A percentile compares a stretch with the other conserved stretches of the same genome.
These are phyloP conservation scores for Drosophila robusta DNA, from an alignment of 2,888 invertebrate species.

Conservation along the genomic window DNA sequence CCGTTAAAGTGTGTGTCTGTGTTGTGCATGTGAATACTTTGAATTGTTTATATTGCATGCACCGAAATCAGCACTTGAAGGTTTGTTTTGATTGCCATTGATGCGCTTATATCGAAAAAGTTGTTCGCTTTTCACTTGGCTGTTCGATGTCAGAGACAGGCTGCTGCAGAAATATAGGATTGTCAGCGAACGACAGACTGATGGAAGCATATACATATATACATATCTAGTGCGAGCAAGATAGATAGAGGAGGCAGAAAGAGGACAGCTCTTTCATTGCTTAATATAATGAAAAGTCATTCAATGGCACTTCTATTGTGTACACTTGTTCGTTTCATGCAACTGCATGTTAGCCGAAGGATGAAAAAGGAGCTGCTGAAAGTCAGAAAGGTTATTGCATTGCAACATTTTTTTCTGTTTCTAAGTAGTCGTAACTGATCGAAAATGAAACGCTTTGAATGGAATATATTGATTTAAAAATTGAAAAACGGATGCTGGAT, in stretches of 20 bases:
- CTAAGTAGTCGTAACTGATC: conserved; percentile 1
- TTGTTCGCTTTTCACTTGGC: conserved; percentile 42
- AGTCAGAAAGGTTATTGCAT: conserved; percentile 29
- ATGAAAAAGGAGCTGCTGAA: conserved; percentile 3
- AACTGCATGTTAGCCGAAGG: conserved; percentile 5
- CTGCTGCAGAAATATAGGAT: conserved; percentile 5
- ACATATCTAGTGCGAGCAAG: conserved; percentile 2
- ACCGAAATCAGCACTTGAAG: conserved; percentile 77
- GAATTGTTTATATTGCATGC: conserved; percentile 71
- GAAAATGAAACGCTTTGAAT: conserved; percentile 28
- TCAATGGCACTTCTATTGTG: conserved; percentile 59
- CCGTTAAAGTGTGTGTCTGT: conserved; percentile 21
- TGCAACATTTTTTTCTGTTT: conserved; percentile 7
- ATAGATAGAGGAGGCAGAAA: not conserved
- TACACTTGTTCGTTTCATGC: conserved; percentile 36
- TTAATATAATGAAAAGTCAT: conserved; percentile 74
- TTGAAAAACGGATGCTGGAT: conserved; percentile 22
- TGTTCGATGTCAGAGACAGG: conserved; percentile 30
- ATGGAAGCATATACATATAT: not conserved
- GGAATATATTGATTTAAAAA: conserved; percentile 22
- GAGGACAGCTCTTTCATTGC: conserved; percentile 29
- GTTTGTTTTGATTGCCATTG: conserved; percentile 80
- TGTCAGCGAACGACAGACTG: not conserved
- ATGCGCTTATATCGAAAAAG: conserved; percentile 61
- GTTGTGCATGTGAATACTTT: conserved; percentile 45